A percentile compares a stretch with the other conserved stretches of the same genome.
Conservation (phyloP, 2,797 vertebrate genomes). For the Microctenopoma stevenorrisi region DNA sequence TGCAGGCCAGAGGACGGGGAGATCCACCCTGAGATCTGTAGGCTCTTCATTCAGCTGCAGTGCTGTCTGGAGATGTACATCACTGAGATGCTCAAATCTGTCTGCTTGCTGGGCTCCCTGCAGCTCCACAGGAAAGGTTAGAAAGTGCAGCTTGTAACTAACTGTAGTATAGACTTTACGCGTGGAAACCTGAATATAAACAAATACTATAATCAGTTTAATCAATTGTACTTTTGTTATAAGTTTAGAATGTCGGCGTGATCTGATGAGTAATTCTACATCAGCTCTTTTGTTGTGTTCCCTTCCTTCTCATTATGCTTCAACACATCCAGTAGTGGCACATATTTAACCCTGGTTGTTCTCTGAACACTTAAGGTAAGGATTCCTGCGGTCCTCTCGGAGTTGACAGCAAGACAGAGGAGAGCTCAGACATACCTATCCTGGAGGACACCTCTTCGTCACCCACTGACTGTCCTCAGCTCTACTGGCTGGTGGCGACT, state of each 20-base stretch:
- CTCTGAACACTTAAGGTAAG: constrained; percentile 82
- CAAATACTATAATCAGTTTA: background rate
- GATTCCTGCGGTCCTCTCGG: constrained; percentile 81
- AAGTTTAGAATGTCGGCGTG: background rate
- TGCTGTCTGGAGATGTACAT: constrained; percentile 99
- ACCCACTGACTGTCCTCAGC: constrained; percentile 89
- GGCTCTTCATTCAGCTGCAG: constrained; percentile 97
- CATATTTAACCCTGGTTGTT: constrained; percentile 3
- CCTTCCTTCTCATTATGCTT: background rate
- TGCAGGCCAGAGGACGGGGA: constrained; percentile 96
- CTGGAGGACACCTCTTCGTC: constrained; percentile 92
- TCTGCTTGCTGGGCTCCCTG: constrained; percentile 95
- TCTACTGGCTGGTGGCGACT: constrained; percentile 92
- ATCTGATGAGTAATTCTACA: constrained; percentile 4
- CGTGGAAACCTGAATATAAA: background rate
- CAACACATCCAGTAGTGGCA: background rate
- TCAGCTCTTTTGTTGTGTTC: background rate
- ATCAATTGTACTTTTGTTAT: background rate
- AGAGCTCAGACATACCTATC: constrained; percentile 91
- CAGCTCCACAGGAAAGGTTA: constrained; percentile 97
- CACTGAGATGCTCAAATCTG: constrained; percentile 98
- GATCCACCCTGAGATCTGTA: constrained; percentile 98
- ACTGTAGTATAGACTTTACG: background rate
- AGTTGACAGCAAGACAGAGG: constrained; percentile 88
- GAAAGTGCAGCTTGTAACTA: background rate